Evolutionary conservation across 1,140 invertebrate genomes (phyloP).

Genomic region (Drosophila arizonae): DNA sequence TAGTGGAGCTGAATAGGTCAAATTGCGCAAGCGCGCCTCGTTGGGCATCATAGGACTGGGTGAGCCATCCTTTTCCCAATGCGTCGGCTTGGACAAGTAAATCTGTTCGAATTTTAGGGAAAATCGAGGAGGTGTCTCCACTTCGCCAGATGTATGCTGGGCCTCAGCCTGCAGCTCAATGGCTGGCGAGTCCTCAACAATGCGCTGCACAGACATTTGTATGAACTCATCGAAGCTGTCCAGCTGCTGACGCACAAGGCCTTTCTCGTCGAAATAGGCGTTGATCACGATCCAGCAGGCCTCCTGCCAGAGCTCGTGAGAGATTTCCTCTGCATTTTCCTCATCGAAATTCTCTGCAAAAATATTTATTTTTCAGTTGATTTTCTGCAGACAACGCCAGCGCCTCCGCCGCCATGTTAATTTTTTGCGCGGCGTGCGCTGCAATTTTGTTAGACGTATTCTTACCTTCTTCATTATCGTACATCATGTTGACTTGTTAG

Average conservation of each 20-base stretch:
- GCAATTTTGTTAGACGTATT: constrained; percentile 1
- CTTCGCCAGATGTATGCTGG: constrained; percentile 95
- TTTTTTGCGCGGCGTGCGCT: constrained; percentile 33
- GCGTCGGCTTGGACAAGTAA: constrained; percentile 98
- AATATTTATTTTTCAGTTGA: constrained; percentile 1
- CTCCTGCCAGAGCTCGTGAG: constrained; percentile 98
- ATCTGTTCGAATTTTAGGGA: constrained; percentile 99
- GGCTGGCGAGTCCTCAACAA: constrained; percentile 98
- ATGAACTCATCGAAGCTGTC: constrained; percentile 99
- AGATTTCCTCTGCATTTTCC: constrained; percentile 90
- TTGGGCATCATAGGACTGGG: constrained; percentile 99
- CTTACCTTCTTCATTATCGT: constrained; percentile 81
- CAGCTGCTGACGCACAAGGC: constrained; percentile 98
- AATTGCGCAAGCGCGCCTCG: constrained; percentile 94
- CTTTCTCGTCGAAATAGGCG: constrained; percentile 99
- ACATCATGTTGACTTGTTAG: constrained; percentile 65
- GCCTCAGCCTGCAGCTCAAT: constrained; percentile 99
- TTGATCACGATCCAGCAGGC: constrained; percentile 99
- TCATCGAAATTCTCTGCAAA: constrained; percentile 72
- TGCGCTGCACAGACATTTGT: constrained; percentile 99
- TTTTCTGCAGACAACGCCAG: constrained; percentile 30
- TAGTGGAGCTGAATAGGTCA: constrained; percentile 97
- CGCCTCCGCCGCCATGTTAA: constrained; percentile 68
- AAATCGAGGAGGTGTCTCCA: constrained; percentile 96
- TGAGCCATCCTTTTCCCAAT: constrained; percentile 99